Evolutionary conservation across 2,888 invertebrate genomes (phyloP).

Genomic region (Portevinia maculata): DNA sequence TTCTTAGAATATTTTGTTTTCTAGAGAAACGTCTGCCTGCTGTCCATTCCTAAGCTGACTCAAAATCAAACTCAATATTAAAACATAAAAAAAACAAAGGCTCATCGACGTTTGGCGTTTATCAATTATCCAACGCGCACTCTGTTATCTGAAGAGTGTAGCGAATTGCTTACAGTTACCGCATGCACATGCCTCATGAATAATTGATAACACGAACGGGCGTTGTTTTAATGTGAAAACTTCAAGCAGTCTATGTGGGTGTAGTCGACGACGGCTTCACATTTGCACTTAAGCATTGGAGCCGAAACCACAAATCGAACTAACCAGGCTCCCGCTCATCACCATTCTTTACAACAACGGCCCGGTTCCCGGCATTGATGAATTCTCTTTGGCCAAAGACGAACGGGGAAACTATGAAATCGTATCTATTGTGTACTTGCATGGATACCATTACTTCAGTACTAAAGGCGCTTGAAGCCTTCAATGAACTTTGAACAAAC

Average conservation of each 20-base stretch:
- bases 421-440: slow-evolving; percentile 17
- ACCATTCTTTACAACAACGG: slow-evolving; percentile 25
- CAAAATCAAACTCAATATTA: background rate
- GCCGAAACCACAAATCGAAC: slow-evolving; percentile 12
- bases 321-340: slow-evolving; percentile 22
- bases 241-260: slow-evolving; percentile 65
- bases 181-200: slow-evolving; percentile 57
- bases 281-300: slow-evolving; percentile 17
- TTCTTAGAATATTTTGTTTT: slow-evolving; percentile 51
- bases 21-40: slow-evolving; percentile 35
- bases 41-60: slow-evolving; percentile 24
- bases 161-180: slow-evolving; percentile 56
- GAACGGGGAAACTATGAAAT: slow-evolving; percentile 17
- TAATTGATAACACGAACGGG: slow-evolving; percentile 69
- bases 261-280: slow-evolving; percentile 56
- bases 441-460: slow-evolving; percentile 7
- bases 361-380: slow-evolving; percentile 26
- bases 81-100: background rate
- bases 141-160: slow-evolving; percentile 37
- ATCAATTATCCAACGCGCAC: slow-evolving; percentile 53
- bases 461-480: slow-evolving; percentile 50
- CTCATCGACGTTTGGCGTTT: slow-evolving; percentile 58
- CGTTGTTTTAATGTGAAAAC: slow-evolving; percentile 66
- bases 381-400: slow-evolving; percentile 32
- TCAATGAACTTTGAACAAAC: slow-evolving; percentile 57